These are phyloP conservation scores for Coregonus ussuriensis DNA, from an alignment of 2,797 vertebrate species.

Conservation along the genomic window DNA sequence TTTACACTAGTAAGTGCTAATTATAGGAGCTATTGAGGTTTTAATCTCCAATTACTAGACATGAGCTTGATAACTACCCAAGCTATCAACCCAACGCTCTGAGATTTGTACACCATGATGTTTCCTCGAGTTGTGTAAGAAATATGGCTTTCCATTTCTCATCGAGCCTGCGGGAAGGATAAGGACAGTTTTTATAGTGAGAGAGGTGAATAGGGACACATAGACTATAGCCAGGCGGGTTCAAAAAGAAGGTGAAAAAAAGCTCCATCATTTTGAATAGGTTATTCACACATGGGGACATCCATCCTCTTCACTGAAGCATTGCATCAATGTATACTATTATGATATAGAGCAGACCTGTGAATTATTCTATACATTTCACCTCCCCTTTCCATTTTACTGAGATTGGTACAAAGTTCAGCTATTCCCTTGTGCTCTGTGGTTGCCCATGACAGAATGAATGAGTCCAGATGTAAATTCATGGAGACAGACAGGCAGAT, in stretches of 20 bases:
- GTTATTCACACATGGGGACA: constrained; percentile 35
- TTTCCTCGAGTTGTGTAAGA: constrained; percentile 9
- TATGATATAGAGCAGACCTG: not conserved
- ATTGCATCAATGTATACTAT: not conserved
- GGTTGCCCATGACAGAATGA: constrained; percentile 5
- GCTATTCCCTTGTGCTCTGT: not conserved
- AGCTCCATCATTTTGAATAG: constrained; percentile 15
- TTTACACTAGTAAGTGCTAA: not conserved
- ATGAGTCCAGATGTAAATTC: not conserved
- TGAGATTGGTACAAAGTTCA: constrained; percentile 8
- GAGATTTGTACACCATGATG: constrained; percentile 18
- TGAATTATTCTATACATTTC: not conserved
- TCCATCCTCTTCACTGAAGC: not conserved
- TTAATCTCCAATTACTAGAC: not conserved
- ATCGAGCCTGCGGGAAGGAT: not conserved
- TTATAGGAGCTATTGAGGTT: not conserved
- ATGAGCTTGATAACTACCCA: not conserved
- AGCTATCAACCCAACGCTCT: constrained; percentile 10
- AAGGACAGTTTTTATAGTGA: constrained; percentile 39
- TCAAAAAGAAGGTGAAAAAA: constrained; percentile 20
- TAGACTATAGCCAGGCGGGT: constrained; percentile 14
- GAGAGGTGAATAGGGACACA: constrained; percentile 28
- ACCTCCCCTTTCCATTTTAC: constrained; percentile 6
- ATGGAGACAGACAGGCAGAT: constrained; percentile 5
- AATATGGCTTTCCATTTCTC: not conserved